Base-by-base conservation (phyloP, 2,888 invertebrate genomes). In the Alloplasta piceator region DNA sequence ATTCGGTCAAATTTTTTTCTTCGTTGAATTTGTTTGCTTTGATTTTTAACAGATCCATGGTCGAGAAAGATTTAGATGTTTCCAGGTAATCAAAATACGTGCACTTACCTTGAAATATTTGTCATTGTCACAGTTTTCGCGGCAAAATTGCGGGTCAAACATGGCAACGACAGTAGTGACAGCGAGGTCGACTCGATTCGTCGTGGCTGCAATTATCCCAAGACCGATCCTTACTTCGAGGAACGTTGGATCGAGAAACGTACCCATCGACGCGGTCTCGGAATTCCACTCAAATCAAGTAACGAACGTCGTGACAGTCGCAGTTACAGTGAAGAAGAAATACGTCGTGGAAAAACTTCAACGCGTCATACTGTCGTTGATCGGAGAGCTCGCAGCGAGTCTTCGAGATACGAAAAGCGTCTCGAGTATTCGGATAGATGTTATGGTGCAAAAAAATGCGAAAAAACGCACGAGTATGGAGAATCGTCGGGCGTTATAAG, bases 401-500 rank as follows among this genome's bases (percentile, higher is more conserved):
- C 91, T 4, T 90, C 91, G 5, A 85, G 90, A 39, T 89, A 90
- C 75, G 88, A 89, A 0, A 77, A 61, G 5, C 38, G 86, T 0
- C 81, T 79, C 3, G 86, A 90, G 87, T 83, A 79, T 76, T 50
- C 43, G 6, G 60, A 60, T 6, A 38, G 66, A 38, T 77, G 67
- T 12, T n/a, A 38, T 9, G 50, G 16, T 5, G 66, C 12, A 0
- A 43, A 50, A 16, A 74, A 48, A 10, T 86, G 92, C 93, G 10
- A 92, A 91, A 80, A 93, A 91, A 81, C 93, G 91, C 84, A 89
- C 87, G 86, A 92, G 90, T 87, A 94, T 92, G 86, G 93, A 70
- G 92, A 93, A 52, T 90, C 93, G 0, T 93, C 93, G 26, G 93
- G 93, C 56, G 94, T 93, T 82, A 93, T 93, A 4, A 92, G 92